Conservation (phyloP, 2,888 invertebrate species). For the Elgonia sp. region DNA sequence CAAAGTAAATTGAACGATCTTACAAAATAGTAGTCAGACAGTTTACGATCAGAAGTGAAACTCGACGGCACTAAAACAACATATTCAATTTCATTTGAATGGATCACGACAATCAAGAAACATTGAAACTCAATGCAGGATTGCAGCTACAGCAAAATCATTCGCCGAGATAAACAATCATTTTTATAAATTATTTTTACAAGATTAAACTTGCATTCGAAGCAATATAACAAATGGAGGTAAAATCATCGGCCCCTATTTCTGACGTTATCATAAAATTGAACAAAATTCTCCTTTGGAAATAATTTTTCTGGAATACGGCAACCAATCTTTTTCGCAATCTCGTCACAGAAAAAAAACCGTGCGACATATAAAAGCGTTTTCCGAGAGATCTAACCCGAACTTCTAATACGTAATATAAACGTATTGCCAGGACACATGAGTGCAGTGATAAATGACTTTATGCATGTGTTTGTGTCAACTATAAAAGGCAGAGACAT, state of each 20-base stretch:
- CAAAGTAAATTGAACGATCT: background rate
- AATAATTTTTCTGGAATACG: constrained; percentile 20
- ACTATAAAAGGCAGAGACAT: background rate
- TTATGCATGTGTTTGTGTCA: background rate
- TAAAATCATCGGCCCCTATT: too few species aligned
- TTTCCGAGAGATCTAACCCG: constrained; percentile 17
- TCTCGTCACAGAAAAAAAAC: constrained; percentile 5
- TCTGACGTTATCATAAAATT: constrained; percentile 16
- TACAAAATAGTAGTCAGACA: background rate
- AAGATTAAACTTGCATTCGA: too few species aligned
- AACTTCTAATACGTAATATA: constrained; percentile 23
- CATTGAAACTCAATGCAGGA: background rate
- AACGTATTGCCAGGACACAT: constrained; percentile 14
- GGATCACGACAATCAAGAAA: background rate
- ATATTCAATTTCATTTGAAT: background rate
- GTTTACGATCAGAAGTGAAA: too few species aligned
- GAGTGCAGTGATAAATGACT: constrained; percentile 29
- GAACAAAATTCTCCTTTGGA: constrained; percentile 21
- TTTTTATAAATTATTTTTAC: background rate
- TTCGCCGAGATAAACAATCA: too few species aligned
- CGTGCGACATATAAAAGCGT: background rate
- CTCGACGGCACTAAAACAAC: background rate
- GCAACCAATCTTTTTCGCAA: constrained; percentile 30
- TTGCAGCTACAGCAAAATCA: too few species aligned
- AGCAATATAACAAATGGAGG: too few species aligned